A percentile compares a stretch with the other conserved stretches of the same genome.
Evolutionary conservation across 2,888 invertebrate species (phyloP).

Genomic region (Graphium colonna): DNA sequence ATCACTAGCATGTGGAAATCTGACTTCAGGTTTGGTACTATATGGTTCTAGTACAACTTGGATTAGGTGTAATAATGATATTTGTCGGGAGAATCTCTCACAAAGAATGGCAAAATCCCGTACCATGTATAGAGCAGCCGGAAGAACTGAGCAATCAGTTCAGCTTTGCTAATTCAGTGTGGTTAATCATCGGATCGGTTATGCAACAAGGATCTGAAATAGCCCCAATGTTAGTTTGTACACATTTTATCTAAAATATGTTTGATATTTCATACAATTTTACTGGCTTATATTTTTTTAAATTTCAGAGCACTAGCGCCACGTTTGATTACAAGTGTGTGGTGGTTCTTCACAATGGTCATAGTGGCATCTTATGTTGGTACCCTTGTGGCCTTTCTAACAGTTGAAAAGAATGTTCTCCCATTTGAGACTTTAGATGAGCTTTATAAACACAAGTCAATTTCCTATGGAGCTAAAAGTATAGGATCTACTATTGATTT

Average conservation of each 20-base stretch:
- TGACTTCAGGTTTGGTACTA: conserved; percentile 87
- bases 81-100: conserved; percentile 91
- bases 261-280: conserved; percentile 2
- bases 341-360: conserved; percentile 95
- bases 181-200: conserved; percentile 92
- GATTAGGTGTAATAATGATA: conserved; percentile 89
- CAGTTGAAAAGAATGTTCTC: conserved; percentile 85
- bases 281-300: background rate
- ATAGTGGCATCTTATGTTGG: conserved; percentile 94
- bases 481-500: conserved; percentile 92
- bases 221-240: conserved; percentile 85
- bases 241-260: no score
- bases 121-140: conserved; percentile 90
- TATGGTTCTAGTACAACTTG: conserved; percentile 88
- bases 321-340: conserved; percentile 90
- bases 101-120: conserved; percentile 93
- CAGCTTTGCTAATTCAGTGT: conserved; percentile 90
- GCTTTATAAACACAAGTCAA: conserved; percentile 87
- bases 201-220: conserved; percentile 94
- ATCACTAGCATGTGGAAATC: no score
- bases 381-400: conserved; percentile 93
- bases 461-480: conserved; percentile 90
- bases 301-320: conserved; percentile 90
- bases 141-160: conserved; percentile 91
- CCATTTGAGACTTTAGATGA: conserved; percentile 90